Evolutionary conservation across 2,888 invertebrate species (phyloP), one percentile per base, ranked within the genome.

Genomic region (Nemoura dubitans): DNA sequence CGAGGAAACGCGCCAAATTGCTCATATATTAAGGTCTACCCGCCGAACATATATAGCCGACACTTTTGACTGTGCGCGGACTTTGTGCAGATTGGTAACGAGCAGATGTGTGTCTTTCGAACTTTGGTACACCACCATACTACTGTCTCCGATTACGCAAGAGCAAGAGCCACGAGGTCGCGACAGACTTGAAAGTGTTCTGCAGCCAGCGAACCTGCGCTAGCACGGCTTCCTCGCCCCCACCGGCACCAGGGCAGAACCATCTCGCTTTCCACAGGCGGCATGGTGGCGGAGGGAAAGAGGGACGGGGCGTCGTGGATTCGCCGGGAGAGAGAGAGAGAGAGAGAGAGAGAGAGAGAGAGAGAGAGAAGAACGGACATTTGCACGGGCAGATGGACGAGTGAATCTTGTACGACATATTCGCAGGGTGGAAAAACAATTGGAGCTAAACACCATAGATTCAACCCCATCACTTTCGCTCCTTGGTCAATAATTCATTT

Each of bases 351-450:
- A 28, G 81, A 36, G 14, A 25, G 16, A 26, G 16, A 16, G 81
- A 36, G n/a, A 26, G n/a, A n/a, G n/a, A n/a, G n/a, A n/a, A n/a
- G n/a, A n/a, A n/a, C n/a, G n/a, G n/a, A n/a, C 28, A n/a, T 81
- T 81, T 26, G n/a, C n/a, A 36, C 81, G 6, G 25, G 25, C 30
- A 30, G 81, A 30, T 81, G 29, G 81, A 81, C 16, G 29, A 26
- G 7, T 26, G 81, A 81, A n/a, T 59, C 59, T 59, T 59, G 59
- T 21, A 21, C 21, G 81, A 21, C 30, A 81, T 81, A 36, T 81
- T 81, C 81, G 36, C 36, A 30, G 36, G 81, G 30, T 26, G 30
- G 29, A 81, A 26, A 59, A 59, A 59, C 59, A 59, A 59, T 59
- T 59, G 59, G 59, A 3, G 21, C 10, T 59, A 59, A 59, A 59